Evolutionary conservation across 53 echinoderm and acorn worm species (phyloP), one percentile per base, ranked within the genome.

Genomic region (Echinarachnius parma): DNA sequence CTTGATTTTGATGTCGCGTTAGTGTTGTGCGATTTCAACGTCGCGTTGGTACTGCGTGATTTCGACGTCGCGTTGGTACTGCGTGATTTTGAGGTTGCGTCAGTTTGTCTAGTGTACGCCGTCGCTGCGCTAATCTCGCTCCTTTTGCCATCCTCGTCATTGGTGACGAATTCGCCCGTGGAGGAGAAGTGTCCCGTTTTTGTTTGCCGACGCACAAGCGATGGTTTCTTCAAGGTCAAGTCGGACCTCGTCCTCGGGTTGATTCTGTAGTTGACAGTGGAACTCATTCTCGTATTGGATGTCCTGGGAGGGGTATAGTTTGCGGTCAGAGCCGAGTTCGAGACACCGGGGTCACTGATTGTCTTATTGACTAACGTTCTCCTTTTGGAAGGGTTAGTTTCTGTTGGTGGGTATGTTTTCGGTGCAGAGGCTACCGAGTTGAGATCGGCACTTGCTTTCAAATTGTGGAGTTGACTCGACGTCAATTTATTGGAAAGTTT

Each of bases 111-210:
- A 2, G 48, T 61, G 20, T 21, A 18, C 48, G 49, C 30, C 3
- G 62, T 71, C 34, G 21, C 60, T 11, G 36, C 60, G 53, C 59
- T 61, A 2, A 81, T 11, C 18, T 71, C 71, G 27, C 61, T 71
- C 24, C 59, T 32, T 24, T 60, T 60, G 13, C 75, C 75, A 5
- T 47, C 75, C 2, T 81, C 72, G 52, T 75, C 56, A 30, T 75
- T 57, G 29, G 66, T 75, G 18, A 66, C 67, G 23, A 83, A 83
- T 20, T 63, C 68, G 47, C 83, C 83, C 3, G 31, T 24, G 29
- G 65, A 31, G 9, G 53, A 48, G 59, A 83, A 83, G 29, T 64
- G 67, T 4, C 83, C 83, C 2, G 58, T 66, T 23, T 83, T 83
- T 20, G 77, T 83, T 0, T 31, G 34, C 15, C 49, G 53, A 27